These are phyloP conservation scores for Artemia sinica DNA, from an alignment of 2,888 invertebrate genomes.

Conservation along the genomic window DNA sequence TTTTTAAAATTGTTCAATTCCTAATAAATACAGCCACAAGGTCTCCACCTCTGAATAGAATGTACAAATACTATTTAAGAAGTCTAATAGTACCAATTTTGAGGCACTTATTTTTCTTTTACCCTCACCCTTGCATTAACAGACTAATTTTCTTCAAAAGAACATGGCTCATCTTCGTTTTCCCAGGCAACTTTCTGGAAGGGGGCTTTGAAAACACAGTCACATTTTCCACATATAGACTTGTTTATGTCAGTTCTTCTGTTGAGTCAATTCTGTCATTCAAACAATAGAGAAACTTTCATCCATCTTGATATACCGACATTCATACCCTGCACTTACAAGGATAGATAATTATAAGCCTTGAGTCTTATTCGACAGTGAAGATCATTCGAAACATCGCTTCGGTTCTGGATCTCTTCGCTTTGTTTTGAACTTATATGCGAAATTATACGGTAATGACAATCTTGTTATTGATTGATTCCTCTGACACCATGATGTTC, in stretches of 20 bases:
- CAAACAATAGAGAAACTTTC: not conserved
- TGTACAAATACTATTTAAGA: too few relatives aligned
- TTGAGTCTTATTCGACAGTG: constrained; percentile 5
- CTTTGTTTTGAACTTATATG: constrained; percentile 13
- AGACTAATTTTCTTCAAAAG: too few relatives aligned
- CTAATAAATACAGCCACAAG: too few relatives aligned
- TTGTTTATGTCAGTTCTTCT: constrained; percentile 11
- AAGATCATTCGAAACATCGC: not conserved
- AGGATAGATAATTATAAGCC: constrained; percentile 3
- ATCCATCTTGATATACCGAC: constrained; percentile 11
- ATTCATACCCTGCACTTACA: constrained; percentile 11
- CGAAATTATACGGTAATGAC: constrained; percentile 12
- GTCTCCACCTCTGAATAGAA: too few relatives aligned
- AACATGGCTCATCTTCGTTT: too few relatives aligned
- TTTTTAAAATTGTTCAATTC: too few relatives aligned
- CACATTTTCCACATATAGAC: not conserved
- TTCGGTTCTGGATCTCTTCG: constrained; percentile 12
- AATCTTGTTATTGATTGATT: constrained; percentile 13
- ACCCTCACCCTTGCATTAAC: too few relatives aligned
- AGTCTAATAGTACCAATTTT: too few relatives aligned
- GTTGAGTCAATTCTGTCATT: constrained; percentile 12
- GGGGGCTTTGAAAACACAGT: too few relatives aligned
- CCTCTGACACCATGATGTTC: constrained; percentile 8
- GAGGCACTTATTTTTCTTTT: too few relatives aligned
- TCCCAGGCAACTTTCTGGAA: too few relatives aligned